Evolutionary conservation across 1,140 invertebrate genomes (phyloP).

Genomic region (Bombus fervidus): DNA sequence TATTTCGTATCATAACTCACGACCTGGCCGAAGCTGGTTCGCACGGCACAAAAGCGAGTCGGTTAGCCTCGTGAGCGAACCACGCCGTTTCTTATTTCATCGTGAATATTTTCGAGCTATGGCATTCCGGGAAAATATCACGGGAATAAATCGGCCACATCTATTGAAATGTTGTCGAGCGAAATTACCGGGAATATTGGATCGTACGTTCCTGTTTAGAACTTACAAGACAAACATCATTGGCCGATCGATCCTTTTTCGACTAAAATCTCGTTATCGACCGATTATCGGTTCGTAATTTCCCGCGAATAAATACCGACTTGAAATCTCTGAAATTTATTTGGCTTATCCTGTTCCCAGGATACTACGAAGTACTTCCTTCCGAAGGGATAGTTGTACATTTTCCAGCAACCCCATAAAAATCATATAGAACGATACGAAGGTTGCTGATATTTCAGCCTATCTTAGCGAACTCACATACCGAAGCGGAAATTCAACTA

Average conservation of each 20-base stretch:
- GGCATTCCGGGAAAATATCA: background rate
- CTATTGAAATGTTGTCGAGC: constrained; percentile 1
- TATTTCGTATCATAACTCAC: constrained; percentile 23
- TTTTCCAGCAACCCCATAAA: background rate
- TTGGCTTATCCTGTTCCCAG: background rate
- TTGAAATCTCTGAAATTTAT: background rate
- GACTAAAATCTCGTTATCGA: background rate
- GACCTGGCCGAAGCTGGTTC: background rate
- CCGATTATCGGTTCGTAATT: background rate
- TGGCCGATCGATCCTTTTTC: background rate
- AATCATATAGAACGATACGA: background rate
- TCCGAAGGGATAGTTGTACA: background rate
- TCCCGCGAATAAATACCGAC: background rate
- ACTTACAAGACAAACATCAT: background rate
- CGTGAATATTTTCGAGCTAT: constrained; percentile 28
- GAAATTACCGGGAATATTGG: constrained; percentile 24
- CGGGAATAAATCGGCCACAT: constrained; percentile 22
- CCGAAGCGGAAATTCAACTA: background rate
- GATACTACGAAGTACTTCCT: background rate
- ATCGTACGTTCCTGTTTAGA: background rate
- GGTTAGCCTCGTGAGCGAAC: background rate
- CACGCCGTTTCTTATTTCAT: constrained; percentile 30
- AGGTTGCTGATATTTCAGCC: background rate
- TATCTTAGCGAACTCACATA: background rate
- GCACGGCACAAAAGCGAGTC: background rate